Conservation (phyloP, 2,797 vertebrate genomes). For the Staurois parvus region DNA sequence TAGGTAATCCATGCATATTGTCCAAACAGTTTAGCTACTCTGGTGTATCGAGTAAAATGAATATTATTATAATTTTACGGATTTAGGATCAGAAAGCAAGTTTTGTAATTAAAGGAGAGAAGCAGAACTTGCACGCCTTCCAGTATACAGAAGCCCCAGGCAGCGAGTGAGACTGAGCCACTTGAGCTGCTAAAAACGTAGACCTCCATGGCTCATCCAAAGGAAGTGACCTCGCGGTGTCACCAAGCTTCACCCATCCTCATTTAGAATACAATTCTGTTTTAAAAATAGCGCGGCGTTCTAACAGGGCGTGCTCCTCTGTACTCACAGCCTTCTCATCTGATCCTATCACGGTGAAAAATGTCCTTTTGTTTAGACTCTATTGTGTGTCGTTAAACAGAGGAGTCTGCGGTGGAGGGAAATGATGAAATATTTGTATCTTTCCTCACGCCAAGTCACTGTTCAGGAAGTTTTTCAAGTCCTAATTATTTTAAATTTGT, state of each 20-base stretch:
- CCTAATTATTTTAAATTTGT: neutral
- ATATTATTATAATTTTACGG: no score
- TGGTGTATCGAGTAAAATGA: no score
- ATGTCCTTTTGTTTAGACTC: constrained; percentile 55
- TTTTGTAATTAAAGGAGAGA: no score
- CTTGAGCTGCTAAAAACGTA: constrained; percentile 16
- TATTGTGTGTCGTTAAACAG: constrained; percentile 48
- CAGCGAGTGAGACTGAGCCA: constrained; percentile 1
- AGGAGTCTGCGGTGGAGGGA: constrained; percentile 11
- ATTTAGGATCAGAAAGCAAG: no score
- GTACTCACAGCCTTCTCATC: neutral
- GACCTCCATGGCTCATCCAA: neutral
- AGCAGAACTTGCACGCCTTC: neutral
- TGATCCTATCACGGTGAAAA: constrained; percentile 45
- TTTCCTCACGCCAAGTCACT: constrained; percentile 19
- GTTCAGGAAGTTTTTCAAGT: constrained; percentile 9
- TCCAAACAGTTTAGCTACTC: no score
- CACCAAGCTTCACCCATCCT: constrained; percentile 49
- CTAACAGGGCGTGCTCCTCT: constrained; percentile 29
- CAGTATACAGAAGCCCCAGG: neutral
- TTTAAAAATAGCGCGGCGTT: constrained; percentile 23
- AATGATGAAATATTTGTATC: constrained; percentile 40
- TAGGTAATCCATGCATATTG: no score
- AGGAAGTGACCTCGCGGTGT: constrained; percentile 47
- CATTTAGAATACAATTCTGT: constrained; percentile 32